Percentiles rank a stretch among this genome's conserved stretches.
Evolutionary conservation across 2,113 vertebrate species (phyloP).

Genomic region (Psittacara wagleri): DNA sequence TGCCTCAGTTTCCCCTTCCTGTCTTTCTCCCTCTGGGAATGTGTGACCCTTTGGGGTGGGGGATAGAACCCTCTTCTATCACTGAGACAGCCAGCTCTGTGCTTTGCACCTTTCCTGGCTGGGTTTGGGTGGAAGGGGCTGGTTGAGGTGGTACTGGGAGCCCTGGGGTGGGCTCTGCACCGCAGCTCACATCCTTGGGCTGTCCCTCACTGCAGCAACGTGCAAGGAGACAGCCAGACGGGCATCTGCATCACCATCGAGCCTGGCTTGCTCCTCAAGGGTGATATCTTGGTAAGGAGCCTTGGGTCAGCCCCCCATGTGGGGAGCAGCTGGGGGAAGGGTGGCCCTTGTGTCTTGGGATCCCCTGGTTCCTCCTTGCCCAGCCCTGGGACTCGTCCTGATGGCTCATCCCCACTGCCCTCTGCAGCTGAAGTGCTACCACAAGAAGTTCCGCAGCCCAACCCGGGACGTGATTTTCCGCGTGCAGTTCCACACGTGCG

Average conservation of each 20-base stretch:
- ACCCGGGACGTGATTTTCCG: conserved; percentile 93
- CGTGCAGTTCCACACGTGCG: conserved; percentile 97
- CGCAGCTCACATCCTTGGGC: neutral
- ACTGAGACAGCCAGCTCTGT: neutral
- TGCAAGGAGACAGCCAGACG: conserved; percentile 95
- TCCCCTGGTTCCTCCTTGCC: neutral
- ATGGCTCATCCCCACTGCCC: rapidly evolving
- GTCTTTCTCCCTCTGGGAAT: neutral
- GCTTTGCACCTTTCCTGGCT: neutral
- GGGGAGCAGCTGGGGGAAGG: neutral
- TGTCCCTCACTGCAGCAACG: conserved; percentile 77
- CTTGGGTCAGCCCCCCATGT: rapidly evolving
- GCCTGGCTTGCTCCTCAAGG: conserved; percentile 94
- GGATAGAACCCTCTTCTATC: rapidly evolving
- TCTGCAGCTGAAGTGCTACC: conserved; percentile 93
- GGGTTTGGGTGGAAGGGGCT: neutral
- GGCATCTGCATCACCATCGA: conserved; percentile 99
- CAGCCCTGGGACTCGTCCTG: neutral
- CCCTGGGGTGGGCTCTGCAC: neutral
- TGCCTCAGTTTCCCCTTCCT: neutral
- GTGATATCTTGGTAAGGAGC: conserved; percentile 94
- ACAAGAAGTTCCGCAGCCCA: conserved; percentile 91
- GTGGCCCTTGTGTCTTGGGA: rapidly evolving
- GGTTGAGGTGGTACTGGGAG: neutral
- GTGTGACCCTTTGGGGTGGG: neutral